A percentile compares a stretch with the other conserved stretches of the same genome.
phyloP scores from a whole-genome alignment of 2,888 invertebrate genomes.

The Cryptocephalus primarius region DNA sequence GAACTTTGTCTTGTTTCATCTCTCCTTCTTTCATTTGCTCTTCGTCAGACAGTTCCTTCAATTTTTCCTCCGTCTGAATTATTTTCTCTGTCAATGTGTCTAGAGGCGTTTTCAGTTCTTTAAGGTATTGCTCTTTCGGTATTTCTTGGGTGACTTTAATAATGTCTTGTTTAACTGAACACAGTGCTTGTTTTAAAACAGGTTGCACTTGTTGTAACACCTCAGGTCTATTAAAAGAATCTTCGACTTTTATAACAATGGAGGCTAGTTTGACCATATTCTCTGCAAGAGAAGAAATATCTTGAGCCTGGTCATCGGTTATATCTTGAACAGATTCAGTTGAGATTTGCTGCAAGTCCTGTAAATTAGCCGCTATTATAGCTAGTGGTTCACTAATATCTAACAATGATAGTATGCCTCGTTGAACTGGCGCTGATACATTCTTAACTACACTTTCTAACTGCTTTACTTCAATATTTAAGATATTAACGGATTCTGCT shows the following conservation, averaged over 20 bases:
- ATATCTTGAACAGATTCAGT: not conserved
- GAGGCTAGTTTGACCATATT: constrained; percentile 8
- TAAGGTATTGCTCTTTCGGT: constrained; percentile 3
- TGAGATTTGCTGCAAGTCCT: constrained; percentile 1
- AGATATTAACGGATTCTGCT: not conserved
- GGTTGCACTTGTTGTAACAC: constrained; percentile 3
- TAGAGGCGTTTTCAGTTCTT: constrained; percentile 5
- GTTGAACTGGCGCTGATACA: constrained; percentile 5
- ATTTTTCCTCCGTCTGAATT: constrained; percentile 1
- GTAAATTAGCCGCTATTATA: constrained; percentile 5
- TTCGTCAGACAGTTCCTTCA: not conserved
- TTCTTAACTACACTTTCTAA: not conserved
- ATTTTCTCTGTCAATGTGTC: constrained; percentile 7
- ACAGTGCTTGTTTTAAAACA: constrained; percentile 9
- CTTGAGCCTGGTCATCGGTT: constrained; percentile 4
- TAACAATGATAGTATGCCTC: constrained; percentile 9
- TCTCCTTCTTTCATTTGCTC: not conserved
- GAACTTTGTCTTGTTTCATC: not conserved
- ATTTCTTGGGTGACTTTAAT: constrained; percentile 3
- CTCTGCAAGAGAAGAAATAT: constrained; percentile 6
- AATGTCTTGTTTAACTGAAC: constrained; percentile 11
- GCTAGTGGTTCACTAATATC: constrained; percentile 7
- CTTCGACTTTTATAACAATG: constrained; percentile 5
- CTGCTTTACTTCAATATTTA: not conserved
- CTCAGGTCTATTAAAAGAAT: constrained; percentile 7